These are phyloP conservation scores for Drosophila greeni DNA, from an alignment of 2,888 invertebrate genomes.

Conservation along the genomic window DNA sequence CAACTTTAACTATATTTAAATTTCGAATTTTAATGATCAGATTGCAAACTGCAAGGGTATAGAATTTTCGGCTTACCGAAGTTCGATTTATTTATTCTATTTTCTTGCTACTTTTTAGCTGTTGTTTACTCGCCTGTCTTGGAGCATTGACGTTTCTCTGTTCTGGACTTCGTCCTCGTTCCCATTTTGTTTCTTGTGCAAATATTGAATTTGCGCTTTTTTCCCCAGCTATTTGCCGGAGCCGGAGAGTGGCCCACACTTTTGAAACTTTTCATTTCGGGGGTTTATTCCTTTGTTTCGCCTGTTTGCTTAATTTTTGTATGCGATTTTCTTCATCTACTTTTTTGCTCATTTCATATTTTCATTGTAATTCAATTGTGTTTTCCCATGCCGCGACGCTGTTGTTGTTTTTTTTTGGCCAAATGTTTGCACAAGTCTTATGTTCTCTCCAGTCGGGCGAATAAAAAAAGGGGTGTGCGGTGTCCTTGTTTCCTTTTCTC, in stretches of 20 bases:
- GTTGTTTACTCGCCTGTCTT: conserved; percentile 62
- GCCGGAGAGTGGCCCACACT: conserved; percentile 49
- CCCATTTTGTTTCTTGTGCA: conserved; percentile 61
- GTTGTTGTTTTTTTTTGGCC: conserved; percentile 49
- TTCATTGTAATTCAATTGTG: conserved; percentile 74
- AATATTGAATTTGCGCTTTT: conserved; percentile 69
- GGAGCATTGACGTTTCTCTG: conserved; percentile 48
- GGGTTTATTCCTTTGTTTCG: conserved; percentile 58
- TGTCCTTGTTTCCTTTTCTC: conserved; percentile 16
- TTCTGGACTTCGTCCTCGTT: conserved; percentile 40
- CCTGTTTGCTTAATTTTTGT: conserved; percentile 65
- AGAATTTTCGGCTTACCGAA: too few species aligned
- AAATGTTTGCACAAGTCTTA: conserved; percentile 63
- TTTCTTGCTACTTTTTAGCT: conserved; percentile 50
- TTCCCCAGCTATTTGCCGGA: conserved; percentile 46
- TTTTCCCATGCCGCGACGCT: conserved; percentile 28
- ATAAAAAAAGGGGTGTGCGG: conserved; percentile 56
- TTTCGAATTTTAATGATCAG: too few species aligned
- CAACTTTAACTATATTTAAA: too few species aligned
- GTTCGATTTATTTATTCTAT: conserved; percentile 58
- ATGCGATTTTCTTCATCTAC: conserved; percentile 44
- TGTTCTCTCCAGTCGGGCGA: conserved; percentile 37
- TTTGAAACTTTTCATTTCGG: conserved; percentile 52
- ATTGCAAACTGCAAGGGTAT: too few species aligned
- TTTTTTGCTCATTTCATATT: conserved; percentile 62